phyloP scores from a whole-genome alignment of 2,888 invertebrate genomes.

The Caenorhabditis wallacei region DNA sequence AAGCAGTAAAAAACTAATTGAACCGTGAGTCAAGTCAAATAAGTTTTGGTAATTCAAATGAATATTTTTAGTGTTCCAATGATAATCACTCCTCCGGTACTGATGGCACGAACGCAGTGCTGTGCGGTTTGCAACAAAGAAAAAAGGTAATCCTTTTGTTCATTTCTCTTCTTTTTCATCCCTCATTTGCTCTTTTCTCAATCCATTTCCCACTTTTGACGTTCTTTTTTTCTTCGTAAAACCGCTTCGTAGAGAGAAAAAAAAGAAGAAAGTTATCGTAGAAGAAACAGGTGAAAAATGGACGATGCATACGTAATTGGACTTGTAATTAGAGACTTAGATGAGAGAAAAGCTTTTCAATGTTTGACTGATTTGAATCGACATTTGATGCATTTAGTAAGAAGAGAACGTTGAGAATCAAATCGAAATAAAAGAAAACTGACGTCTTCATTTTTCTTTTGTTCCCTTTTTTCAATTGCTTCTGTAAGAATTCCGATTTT shows the following conservation, averaged over 20 bases:
- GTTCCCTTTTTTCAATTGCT: neutral
- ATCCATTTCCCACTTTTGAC: slow-evolving; percentile 23
- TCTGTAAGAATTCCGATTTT: neutral
- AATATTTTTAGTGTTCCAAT: slow-evolving; percentile 56
- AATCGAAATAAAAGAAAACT: neutral
- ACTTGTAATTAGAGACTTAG: slow-evolving; percentile 43
- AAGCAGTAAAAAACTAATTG: slow-evolving; percentile 61
- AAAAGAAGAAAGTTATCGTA: slow-evolving; percentile 1
- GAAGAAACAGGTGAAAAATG: slow-evolving; percentile 43
- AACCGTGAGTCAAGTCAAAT: slow-evolving; percentile 28
- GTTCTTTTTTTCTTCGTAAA: slow-evolving; percentile 8
- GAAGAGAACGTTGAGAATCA: slow-evolving; percentile 14
- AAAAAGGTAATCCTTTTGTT: slow-evolving; percentile 57
- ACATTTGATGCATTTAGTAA: slow-evolving; percentile 31
- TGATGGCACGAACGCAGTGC: slow-evolving; percentile 65
- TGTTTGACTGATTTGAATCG: slow-evolving; percentile 52
- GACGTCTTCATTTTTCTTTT: slow-evolving; percentile 9
- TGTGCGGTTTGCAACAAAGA: slow-evolving; percentile 68
- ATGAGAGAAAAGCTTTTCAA: slow-evolving; percentile 12
- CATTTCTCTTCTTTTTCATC: slow-evolving; percentile 8
- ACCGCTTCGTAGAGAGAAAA: neutral
- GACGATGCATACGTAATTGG: slow-evolving; percentile 49
- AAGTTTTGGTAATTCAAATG: neutral
- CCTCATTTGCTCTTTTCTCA: slow-evolving; percentile 29
- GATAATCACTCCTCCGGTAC: slow-evolving; percentile 72